A percentile compares a stretch with the other conserved stretches of the same genome.
phyloP scores from a whole-genome alignment of 2,113 vertebrate genomes.

The Gobius niger region DNA sequence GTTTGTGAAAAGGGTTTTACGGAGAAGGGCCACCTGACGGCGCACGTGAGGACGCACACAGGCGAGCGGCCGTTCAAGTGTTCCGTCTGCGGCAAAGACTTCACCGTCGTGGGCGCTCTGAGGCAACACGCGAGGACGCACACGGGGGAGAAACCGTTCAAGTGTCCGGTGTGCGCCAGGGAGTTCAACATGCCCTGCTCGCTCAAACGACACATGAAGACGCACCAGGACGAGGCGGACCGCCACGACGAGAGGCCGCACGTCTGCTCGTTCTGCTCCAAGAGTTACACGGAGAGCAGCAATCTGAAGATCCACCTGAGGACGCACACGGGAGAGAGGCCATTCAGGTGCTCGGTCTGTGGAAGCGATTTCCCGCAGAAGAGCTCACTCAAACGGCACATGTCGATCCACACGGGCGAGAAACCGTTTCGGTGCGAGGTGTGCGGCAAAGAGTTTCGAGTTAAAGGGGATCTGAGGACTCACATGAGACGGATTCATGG shows the following conservation, averaged over 20 bases:
- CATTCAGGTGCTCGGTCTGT: neutral
- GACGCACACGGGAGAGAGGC: neutral
- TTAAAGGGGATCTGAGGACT: neutral
- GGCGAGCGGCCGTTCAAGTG: neutral
- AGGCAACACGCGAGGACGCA: neutral
- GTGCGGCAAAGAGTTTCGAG: neutral
- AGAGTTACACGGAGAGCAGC: neutral
- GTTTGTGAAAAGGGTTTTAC: neutral
- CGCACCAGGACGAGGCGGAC: neutral
- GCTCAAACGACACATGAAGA: neutral
- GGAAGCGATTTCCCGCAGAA: neutral
- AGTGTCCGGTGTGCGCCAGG: neutral
- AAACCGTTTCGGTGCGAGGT: neutral
- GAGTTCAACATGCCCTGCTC: neutral
- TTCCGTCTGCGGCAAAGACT: neutral
- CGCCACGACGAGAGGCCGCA: neutral
- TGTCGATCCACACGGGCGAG: neutral
- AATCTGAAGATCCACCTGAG: slow-evolving; percentile 1
- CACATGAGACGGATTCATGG: neutral
- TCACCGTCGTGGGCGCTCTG: neutral
- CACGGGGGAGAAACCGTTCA: neutral
- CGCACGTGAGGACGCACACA: neutral
- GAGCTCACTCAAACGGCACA: neutral
- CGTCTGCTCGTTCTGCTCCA: neutral
- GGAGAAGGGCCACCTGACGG: neutral